Conservation (phyloP, 2,888 invertebrate genomes). For the Xestia sexstrigata region DNA sequence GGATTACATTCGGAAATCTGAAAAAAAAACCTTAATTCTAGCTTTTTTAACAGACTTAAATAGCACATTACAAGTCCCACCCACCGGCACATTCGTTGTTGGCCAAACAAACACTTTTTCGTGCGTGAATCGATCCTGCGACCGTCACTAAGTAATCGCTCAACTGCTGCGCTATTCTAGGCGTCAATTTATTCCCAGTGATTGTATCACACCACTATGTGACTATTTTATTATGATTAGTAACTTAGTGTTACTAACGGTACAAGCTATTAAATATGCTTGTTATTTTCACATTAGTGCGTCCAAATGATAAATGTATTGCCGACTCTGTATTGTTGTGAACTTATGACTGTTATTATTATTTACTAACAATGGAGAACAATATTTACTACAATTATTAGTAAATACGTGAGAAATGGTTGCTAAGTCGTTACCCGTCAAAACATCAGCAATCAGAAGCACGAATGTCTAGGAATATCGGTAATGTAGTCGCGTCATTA, state of each 20-base stretch:
- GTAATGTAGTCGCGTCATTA: not conserved
- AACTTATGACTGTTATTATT: conserved; percentile 1
- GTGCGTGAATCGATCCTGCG: not conserved
- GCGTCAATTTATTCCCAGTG: not conserved
- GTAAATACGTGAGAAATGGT: conserved; percentile 13
- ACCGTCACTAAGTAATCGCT: too few relatives aligned
- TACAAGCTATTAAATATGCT: conserved; percentile 3
- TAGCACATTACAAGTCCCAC: not conserved
- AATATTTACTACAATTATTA: not conserved
- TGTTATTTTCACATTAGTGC: conserved; percentile 38
- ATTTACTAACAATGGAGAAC: conserved; percentile 25
- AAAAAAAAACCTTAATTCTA: not conserved
- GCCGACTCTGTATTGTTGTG: not conserved
- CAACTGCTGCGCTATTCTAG: not conserved
- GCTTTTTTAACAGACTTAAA: not conserved
- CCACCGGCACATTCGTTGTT: not conserved
- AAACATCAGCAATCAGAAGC: conserved; percentile 14
- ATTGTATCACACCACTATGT: not conserved
- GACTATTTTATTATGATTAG: conserved; percentile 10
- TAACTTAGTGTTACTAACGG: not conserved
- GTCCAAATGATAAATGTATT: conserved; percentile 30
- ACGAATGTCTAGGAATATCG: not conserved
- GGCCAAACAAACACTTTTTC: not conserved
- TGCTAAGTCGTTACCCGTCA: conserved; percentile 3
- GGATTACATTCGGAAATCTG: not conserved